Percentiles rank a stretch among this genome's conserved stretches.
Conservation (phyloP, 1,140 invertebrate genomes). For the Drosophila azteca region DNA sequence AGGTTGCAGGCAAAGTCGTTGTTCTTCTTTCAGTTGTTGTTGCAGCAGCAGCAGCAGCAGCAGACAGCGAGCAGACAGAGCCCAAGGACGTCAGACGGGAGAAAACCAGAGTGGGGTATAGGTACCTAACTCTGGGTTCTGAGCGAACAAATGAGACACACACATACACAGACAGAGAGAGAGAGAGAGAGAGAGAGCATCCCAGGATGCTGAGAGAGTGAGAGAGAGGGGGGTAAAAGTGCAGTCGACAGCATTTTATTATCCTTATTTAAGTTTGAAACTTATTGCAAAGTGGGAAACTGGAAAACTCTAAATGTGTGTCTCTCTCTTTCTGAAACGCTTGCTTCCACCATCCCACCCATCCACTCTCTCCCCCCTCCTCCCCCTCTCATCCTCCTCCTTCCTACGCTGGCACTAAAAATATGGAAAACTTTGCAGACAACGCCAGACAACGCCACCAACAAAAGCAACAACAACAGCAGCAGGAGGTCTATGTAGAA, state of each 20-base stretch:
- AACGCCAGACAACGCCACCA: conserved; percentile 65
- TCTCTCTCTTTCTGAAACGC: conserved; percentile 1
- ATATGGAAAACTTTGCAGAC: conserved; percentile 83
- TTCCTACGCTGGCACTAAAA: conserved; percentile 68
- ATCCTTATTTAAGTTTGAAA: conserved; percentile 83
- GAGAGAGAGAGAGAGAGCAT: conserved; percentile 9
- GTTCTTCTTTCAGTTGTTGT: conserved; percentile 36
- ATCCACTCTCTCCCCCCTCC: not conserved
- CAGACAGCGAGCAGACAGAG: conserved; percentile 71
- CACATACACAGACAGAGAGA: conserved; percentile 9
- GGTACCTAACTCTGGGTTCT: conserved; percentile 7
- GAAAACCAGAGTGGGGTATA: no score
- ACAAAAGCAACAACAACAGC: conserved; percentile 37
- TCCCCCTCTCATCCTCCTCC: conserved; percentile 1
- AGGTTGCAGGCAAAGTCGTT: conserved; percentile 48
- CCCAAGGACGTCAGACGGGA: conserved; percentile 45
- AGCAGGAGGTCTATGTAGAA: conserved; percentile 22
- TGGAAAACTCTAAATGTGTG: conserved; percentile 68
- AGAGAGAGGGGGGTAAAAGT: conserved; percentile 9
- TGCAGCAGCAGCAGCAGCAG: conserved; percentile 35
- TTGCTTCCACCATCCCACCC: not conserved
- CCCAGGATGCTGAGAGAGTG: conserved; percentile 24
- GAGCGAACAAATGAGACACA: conserved; percentile 46
- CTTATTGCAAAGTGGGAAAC: conserved; percentile 82
- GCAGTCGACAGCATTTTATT: conserved; percentile 81